Percentiles rank a stretch among this genome's conserved stretches.
phyloP scores from a whole-genome alignment of 2,888 invertebrate species.

The Scrobipalpa atriplicella region DNA sequence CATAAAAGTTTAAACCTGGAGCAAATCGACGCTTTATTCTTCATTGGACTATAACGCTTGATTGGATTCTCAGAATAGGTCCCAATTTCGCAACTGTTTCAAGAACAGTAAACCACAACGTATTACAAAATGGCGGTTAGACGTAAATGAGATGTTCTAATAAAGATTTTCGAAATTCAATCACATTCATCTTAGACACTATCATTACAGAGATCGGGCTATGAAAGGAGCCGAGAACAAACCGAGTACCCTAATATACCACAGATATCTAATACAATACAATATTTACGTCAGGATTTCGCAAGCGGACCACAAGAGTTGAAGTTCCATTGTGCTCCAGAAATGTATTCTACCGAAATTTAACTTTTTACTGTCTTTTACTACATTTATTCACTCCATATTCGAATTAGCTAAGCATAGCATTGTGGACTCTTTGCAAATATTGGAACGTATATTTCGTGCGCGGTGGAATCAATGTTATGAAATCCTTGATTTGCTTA shows the following conservation, averaged over 20 bases:
- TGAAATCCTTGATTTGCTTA: no score
- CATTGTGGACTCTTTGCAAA: no score
- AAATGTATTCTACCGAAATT: neutral
- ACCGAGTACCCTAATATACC: constrained; percentile 40
- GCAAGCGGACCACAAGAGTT: constrained; percentile 38
- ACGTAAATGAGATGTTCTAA: neutral
- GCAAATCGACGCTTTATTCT: no score
- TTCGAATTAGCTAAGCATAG: no score
- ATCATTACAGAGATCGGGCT: constrained; percentile 34
- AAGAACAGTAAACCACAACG: neutral
- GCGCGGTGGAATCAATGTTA: no score
- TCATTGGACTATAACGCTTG: neutral
- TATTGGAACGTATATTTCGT: no score
- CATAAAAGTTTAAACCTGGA: neutral
- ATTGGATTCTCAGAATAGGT: no score
- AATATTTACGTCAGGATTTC: constrained; percentile 44
- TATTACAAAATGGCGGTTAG: neutral
- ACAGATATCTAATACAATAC: constrained; percentile 36
- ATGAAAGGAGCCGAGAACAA: constrained; percentile 40
- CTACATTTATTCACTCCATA: no score
- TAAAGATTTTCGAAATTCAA: constrained; percentile 28
- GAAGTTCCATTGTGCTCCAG: constrained; percentile 22
- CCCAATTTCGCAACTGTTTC: neutral
- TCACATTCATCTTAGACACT: constrained; percentile 33
- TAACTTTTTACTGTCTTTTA: no score